A percentile compares a stretch with the other conserved stretches of the same genome.
Conservation (phyloP, 1,140 invertebrate species). For the Aphis gossypii region DNA sequence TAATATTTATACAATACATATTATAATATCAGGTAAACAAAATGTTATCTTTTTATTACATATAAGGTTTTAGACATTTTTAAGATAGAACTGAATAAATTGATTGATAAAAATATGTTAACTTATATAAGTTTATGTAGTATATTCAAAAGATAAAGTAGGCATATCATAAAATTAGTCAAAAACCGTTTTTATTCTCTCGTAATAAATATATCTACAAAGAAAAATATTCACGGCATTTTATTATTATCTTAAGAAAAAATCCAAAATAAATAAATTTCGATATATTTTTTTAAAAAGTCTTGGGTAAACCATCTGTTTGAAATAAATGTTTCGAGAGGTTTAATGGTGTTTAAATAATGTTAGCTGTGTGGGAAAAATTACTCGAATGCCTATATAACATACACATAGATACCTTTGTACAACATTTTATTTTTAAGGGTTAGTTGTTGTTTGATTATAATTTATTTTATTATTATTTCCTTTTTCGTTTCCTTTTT, state of each 20-base stretch:
- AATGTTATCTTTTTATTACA: no score
- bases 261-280: constrained; percentile 26
- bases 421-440: constrained; percentile 12
- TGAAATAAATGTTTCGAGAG: constrained; percentile 32
- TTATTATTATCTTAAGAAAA: not conserved
- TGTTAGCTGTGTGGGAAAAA: constrained; percentile 38
- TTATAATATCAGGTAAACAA: no score
- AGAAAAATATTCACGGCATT: not conserved
- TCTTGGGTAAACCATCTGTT: not conserved
- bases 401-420: not conserved
- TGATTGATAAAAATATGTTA: no score
- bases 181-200: not conserved
- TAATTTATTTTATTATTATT: constrained; percentile 28
- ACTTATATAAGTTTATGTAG: no score
- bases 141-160: not conserved
- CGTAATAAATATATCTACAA: not conserved
- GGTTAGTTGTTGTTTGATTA: constrained; percentile 24
- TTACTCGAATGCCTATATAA: not conserved
- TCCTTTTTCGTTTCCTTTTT: no score
- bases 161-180: not conserved
- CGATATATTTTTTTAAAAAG: not conserved
- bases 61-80: no score
- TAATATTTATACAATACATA: no score
- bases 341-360: constrained; percentile 54
- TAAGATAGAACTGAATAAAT: no score